Conservation (phyloP, 2,113 vertebrate species). For the Seriola dumerili region DNA sequence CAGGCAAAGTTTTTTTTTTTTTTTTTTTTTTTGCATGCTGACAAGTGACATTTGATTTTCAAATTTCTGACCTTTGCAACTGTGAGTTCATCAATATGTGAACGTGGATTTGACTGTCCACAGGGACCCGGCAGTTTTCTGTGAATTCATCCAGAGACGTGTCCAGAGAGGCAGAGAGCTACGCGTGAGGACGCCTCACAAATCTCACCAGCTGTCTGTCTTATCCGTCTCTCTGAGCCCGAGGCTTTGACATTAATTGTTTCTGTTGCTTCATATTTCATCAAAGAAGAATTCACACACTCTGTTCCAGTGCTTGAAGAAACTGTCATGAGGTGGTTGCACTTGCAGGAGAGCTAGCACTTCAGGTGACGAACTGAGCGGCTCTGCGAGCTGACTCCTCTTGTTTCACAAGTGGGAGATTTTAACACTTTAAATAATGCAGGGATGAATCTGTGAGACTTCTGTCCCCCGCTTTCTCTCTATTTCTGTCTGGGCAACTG, state of each 20-base stretch:
- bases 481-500: conserved; percentile 20
- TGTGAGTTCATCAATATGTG: conserved; percentile 36
- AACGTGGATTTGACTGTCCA: neutral
- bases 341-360: neutral
- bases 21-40: conserved; percentile 22
- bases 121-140: conserved; percentile 3
- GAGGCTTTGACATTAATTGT: neutral
- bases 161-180: conserved; percentile 4
- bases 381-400: conserved; percentile 18
- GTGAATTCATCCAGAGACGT: conserved; percentile 21
- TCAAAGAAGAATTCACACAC: neutral
- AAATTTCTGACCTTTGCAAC: conserved; percentile 51
- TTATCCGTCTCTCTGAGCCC: conserved; percentile 4
- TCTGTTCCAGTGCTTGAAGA: neutral
- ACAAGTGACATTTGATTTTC: conserved; percentile 62
- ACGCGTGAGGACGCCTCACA: conserved; percentile 21
- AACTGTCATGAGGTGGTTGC: neutral
- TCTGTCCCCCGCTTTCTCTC: conserved; percentile 21
- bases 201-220: conserved; percentile 49
- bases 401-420: conserved; percentile 39
- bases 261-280: neutral
- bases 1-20: conserved; percentile 1
- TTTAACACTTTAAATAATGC: conserved; percentile 49
- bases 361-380: conserved; percentile 19
- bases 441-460: conserved; percentile 28